Conservation (phyloP, 1,140 invertebrate genomes). For the Brachionus angularis region DNA sequence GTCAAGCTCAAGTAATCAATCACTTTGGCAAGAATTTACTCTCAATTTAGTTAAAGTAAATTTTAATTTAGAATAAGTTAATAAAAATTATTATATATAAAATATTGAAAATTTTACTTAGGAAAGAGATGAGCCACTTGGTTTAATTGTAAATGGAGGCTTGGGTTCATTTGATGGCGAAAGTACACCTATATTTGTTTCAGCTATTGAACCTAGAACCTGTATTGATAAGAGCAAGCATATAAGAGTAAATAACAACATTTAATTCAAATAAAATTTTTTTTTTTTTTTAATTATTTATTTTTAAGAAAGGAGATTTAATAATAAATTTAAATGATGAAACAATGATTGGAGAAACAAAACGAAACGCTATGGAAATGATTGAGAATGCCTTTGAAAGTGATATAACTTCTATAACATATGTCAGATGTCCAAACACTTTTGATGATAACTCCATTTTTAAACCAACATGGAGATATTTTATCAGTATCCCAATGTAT, state of each 20-base stretch:
- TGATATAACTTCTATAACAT: constrained; percentile 54
- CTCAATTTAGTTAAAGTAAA: constrained; percentile 58
- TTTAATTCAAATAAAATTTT: not conserved
- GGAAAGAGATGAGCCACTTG: constrained; percentile 57
- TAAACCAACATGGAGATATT: constrained; percentile 61
- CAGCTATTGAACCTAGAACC: constrained; percentile 60
- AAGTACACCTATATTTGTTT: constrained; percentile 60
- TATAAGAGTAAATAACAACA: constrained; percentile 55
- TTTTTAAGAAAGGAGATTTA: constrained; percentile 60
- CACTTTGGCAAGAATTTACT: constrained; percentile 52
- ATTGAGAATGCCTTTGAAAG: constrained; percentile 57
- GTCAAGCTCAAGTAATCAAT: constrained; percentile 36
- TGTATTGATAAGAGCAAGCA: constrained; percentile 59
- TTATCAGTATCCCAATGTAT: constrained; percentile 46
- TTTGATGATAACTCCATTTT: constrained; percentile 57
- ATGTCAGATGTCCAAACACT: constrained; percentile 60
- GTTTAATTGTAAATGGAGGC: constrained; percentile 62
- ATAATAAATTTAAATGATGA: constrained; percentile 59
- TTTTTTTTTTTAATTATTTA: not conserved
- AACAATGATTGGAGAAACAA: constrained; percentile 58
- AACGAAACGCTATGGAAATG: constrained; percentile 59
- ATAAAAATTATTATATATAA: constrained; percentile 18
- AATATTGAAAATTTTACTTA: constrained; percentile 46
- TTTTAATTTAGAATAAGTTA: constrained; percentile 6
- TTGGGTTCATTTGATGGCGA: constrained; percentile 55